Conservation (phyloP, 2,113 vertebrate species). For the Amphilophus citrinellus region DNA sequence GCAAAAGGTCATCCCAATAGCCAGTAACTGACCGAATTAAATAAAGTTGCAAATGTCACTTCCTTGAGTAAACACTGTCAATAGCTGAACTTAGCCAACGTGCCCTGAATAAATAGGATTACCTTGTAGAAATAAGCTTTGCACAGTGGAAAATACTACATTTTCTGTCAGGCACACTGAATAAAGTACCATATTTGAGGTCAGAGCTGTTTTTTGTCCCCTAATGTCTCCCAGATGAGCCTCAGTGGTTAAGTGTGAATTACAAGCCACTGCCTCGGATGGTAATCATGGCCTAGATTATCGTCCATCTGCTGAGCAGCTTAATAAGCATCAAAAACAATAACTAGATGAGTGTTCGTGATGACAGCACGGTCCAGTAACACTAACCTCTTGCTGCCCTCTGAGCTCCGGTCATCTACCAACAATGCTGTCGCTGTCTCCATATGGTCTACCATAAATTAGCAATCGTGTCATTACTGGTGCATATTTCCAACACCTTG, state of each 20-base stretch:
- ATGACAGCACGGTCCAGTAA: conserved; percentile 65
- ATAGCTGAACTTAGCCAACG: conserved; percentile 49
- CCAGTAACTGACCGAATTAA: conserved; percentile 77
- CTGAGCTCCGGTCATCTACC: conserved; percentile 69
- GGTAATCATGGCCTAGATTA: conserved; percentile 76
- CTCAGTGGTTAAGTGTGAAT: conserved; percentile 71
- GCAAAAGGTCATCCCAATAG: conserved; percentile 80
- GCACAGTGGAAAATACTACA: background rate
- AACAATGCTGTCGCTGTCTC: conserved; percentile 60
- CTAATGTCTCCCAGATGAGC: conserved; percentile 68
- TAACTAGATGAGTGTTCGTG: conserved; percentile 75
- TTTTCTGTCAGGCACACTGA: conserved; percentile 10
- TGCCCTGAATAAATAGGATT: conserved; percentile 60
- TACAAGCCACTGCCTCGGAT: conserved; percentile 72
- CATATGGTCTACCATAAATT: conserved; percentile 72
- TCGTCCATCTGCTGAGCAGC: conserved; percentile 78
- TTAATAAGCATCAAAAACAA: conserved; percentile 80
- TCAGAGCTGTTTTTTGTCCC: conserved; percentile 58
- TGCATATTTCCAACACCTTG: conserved; percentile 26
- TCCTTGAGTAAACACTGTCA: conserved; percentile 76
- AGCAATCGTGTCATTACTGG: conserved; percentile 46
- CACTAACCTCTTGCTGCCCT: conserved; percentile 69
- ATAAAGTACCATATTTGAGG: conserved; percentile 32
- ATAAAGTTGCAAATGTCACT: conserved; percentile 83
- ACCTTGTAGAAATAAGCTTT: conserved; percentile 32